Evolutionary conservation across 2,888 invertebrate genomes (phyloP).

Genomic region (Megaustenia siamemsis): DNA sequence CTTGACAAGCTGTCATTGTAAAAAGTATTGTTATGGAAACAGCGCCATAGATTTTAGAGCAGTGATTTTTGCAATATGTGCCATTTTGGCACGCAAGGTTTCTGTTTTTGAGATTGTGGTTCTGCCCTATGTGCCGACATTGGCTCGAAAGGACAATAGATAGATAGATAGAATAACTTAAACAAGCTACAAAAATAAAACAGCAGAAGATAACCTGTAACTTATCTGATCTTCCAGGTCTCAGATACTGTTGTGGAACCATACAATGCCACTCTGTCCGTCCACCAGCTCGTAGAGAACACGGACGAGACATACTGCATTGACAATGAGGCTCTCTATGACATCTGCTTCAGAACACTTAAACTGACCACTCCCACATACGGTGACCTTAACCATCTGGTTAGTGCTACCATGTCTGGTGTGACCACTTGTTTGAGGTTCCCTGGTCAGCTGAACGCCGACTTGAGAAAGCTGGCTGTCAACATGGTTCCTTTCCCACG

Average conservation of each 20-base stretch:
- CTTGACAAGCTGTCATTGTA: too few species aligned
- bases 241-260: conserved; percentile 87
- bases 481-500: conserved; percentile 80
- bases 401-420: conserved; percentile 82
- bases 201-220: too few species aligned
- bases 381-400: conserved; percentile 92
- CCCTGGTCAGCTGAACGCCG: conserved; percentile 83
- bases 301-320: conserved; percentile 94
- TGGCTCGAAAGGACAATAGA: too few species aligned
- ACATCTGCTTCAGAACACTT: conserved; percentile 93
- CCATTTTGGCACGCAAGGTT: too few species aligned
- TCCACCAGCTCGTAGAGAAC: conserved; percentile 87
- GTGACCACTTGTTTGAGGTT: conserved; percentile 91
- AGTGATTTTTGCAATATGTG: too few species aligned
- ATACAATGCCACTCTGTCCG: conserved; percentile 91
- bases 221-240: too few species aligned
- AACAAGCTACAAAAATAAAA: too few species aligned
- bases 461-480: conserved; percentile 71
- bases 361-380: conserved; percentile 91
- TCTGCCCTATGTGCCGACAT: too few species aligned
- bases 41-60: too few species aligned
- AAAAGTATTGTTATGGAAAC: too few species aligned
- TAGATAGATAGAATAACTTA: too few species aligned
- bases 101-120: too few species aligned
- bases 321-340: conserved; percentile 93